Evolutionary conservation across 2,113 vertebrate species (phyloP), one percentile per base, ranked within the genome.

Genomic region (Parotia lawesii): DNA sequence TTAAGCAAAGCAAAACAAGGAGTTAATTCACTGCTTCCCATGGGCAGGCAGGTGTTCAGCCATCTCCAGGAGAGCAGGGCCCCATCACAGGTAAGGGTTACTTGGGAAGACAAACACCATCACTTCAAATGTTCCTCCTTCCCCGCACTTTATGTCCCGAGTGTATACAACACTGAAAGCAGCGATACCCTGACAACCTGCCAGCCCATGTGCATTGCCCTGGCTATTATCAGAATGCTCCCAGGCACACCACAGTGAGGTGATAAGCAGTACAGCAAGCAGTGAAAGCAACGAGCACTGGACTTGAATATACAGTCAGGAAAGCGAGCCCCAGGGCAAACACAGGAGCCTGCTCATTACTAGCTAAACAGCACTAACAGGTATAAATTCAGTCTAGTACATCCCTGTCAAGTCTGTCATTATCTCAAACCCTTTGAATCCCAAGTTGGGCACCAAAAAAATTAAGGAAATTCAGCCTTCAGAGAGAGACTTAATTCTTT

Each of bases 161-260:
- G 22, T 18, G 33, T 58, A 29, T 20, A 3, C 3, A 51, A 6
- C 28, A 18, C 15, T 40, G 70, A 29, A 35, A 40, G 47, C 45
- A 47, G 47, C 54, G 35, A 12, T 27, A 25, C 38, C 20, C 24
- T 54, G 70, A 29, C 25, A 15, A 4, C 20, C 33, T 82, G 70
- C 61, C n/a, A 75, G 70, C 25, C n/a, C 17, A 0, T 29, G 24
- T 12, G 12, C 22, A 6, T n/a, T 1, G 0, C 28, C 9, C 1
- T 31, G 53, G 21, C 38, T 67, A 7, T 75, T 67, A 7, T 2
- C 16, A 28, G 15, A 21, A 14, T 15, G 24, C 66, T 81, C 38
- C 33, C 53, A 31, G 38, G 29, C 29, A 10, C 9, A 2, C 3
- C 14, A 1, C 20, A 25, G 24, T 11, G 70, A 47, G 28, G 14